Evolutionary conservation across 2,888 invertebrate genomes (phyloP), one percentile per base, ranked within the genome.

Genomic region (Taenaris catops): DNA sequence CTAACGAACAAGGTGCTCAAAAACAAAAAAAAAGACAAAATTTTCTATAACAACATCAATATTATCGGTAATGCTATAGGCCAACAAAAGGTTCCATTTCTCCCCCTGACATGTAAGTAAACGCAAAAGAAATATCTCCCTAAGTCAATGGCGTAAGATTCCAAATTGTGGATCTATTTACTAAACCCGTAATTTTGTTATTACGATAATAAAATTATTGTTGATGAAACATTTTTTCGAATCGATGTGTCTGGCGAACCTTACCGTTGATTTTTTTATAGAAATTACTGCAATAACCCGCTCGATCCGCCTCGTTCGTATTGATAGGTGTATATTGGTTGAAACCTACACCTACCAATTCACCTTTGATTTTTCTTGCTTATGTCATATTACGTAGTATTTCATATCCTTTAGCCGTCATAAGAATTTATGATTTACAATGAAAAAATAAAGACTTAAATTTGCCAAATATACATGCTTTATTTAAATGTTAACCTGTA

Each of bases 61-160:
- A n/a, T n/a, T n/a, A n/a, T n/a, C n/a, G n/a, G n/a, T 86, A 86
- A 86, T 79, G 78, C 86, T 83, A 84, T 80, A 79, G 86, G 76
- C 83, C 75, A 86, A 86, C 86, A 86, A 86, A 84, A 86, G 86
- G 79, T 80, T 80, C 75, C 80, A 84, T 83, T 84, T 84, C 83
- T 84, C 84, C 86, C 84, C 83, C 65, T 67, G 65, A 72, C 71
- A 75, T 65, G 71, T 71, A 68, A 63, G 64, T 58, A 55, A 66
- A 64, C 43, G 66, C 40, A 57, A 55, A 60, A 63, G 67, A 55
- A 79, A 74, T 68, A 67, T 57, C 53, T 70, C 69, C 60, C 65
- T 80, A 79, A 71, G 44, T 49, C 49, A 48, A 48, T 49, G 55
- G 53, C 47, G 62, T 79, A 86, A 78, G 78, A 74, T 57, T 70